phyloP scores from a whole-genome alignment of 1,140 invertebrate genomes.

The Phthorimaea operculella region DNA sequence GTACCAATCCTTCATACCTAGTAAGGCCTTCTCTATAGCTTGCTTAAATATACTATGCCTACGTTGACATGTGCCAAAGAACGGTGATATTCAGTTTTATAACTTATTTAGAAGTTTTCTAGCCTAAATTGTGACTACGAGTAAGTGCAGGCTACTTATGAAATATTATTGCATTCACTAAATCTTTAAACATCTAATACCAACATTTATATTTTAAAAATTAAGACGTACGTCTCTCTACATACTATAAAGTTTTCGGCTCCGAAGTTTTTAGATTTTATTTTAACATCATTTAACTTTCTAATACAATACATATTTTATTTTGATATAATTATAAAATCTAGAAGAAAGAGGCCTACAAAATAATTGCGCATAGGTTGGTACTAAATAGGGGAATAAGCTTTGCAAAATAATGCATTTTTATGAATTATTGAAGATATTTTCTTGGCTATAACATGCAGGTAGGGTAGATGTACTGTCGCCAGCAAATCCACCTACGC shows the following conservation, averaged over 20 bases:
- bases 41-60: no score
- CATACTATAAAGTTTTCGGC: conserved; percentile 1
- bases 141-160: conserved; percentile 59
- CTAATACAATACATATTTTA: neutral
- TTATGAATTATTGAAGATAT: no score
- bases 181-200: conserved; percentile 40
- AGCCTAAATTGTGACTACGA: conserved; percentile 21
- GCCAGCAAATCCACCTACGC: no score
- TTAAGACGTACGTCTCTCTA: conserved; percentile 3
- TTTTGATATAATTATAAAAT: neutral
- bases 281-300: neutral
- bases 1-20: no score
- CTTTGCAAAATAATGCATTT: no score
- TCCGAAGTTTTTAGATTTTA: neutral
- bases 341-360: neutral
- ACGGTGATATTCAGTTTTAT: neutral
- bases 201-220: conserved; percentile 28
- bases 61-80: neutral
- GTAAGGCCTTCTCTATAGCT: no score
- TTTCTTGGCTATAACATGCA: no score
- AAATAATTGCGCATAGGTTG: neutral
- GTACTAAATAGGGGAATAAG: no score
- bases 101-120: neutral
- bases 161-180: conserved; percentile 61
- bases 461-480: no score